Evolutionary conservation across 2,888 invertebrate species (phyloP), one percentile per base, ranked within the genome.

Genomic region (Isoperla grammatica): DNA sequence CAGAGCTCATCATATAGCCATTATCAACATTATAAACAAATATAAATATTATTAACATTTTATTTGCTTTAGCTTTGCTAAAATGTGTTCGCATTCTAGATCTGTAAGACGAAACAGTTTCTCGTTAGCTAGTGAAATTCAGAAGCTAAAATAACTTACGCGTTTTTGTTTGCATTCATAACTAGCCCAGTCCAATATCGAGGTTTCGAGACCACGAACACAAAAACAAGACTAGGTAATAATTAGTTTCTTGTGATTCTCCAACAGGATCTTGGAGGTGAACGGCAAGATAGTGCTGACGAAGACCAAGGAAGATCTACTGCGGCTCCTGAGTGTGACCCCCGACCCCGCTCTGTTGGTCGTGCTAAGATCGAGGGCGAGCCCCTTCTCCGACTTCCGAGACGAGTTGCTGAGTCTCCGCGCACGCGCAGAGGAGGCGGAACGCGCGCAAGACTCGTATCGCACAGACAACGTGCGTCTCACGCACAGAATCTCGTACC

Each of bases 401-500:
- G 78, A 76, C 64, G 81, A 82, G 71, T 79, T 81, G 13, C 73
- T 74, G 5, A 77, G 78, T 9, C 71, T 85, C 8, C 75, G 82
- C 23, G 76, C 79, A 59, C 78, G 82, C 61, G 82, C 84, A 1
- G 84, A 84, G 53, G 84, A 83, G 68, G 81, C 84, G 0, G 83
- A 82, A 69, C 75, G 78, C 49, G 79, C 82, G 53, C 83, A 85
- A 71, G 84, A 84, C 65, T 78, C 80, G 12, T 72, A 72, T 62
- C 83, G 86, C 68, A 81, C 86, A 19, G 92, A 92, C 74, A 92
- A 91, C 76, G 84, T 90, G 62, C 79, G 92, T 55, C 79, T 93
- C 61, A 90, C 90, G 12, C 93, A 93, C 74, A 81, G 93, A 66
- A 93, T 93, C 69, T 89, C 90, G 1, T 93, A 93, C 74, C 80